Evolutionary conservation across 2,888 invertebrate species (phyloP).

Genomic region (Hymenopus coronatus): DNA sequence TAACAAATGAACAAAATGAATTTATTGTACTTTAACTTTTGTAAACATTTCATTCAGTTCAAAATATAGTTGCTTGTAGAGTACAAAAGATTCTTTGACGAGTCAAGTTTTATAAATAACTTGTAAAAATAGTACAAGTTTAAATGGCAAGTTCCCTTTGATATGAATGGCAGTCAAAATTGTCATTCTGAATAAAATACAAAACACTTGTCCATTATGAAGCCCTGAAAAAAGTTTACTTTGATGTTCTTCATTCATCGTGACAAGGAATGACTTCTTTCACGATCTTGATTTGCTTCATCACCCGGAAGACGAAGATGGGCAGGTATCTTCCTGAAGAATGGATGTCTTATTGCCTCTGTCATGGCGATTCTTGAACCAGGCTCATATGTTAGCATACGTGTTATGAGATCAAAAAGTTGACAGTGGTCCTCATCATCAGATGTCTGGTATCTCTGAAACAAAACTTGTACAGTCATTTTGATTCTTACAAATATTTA

Average conservation of each 20-base stretch:
- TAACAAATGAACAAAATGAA: background rate
- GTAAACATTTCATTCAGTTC: no score
- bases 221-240: background rate
- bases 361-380: slow-evolving; percentile 80
- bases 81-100: no score
- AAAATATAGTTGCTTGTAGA: no score
- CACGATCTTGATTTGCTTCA: slow-evolving; percentile 53
- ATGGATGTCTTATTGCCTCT: slow-evolving; percentile 88
- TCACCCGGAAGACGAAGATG: slow-evolving; percentile 68
- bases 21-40: no score
- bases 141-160: no score
- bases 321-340: slow-evolving; percentile 82
- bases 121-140: no score
- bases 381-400: slow-evolving; percentile 98
- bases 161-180: no score
- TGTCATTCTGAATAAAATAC: no score
- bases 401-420: slow-evolving; percentile 89
- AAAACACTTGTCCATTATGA: background rate
- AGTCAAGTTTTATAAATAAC: no score
- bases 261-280: slow-evolving; percentile 69
- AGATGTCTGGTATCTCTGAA: slow-evolving; percentile 82
- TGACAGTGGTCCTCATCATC: slow-evolving; percentile 89
- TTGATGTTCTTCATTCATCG: slow-evolving; percentile 54
- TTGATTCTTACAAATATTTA: background rate
- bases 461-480: slow-evolving; percentile 34